phyloP scores from a whole-genome alignment of 2,797 vertebrate genomes.

The Gadopsis marmoratus region DNA sequence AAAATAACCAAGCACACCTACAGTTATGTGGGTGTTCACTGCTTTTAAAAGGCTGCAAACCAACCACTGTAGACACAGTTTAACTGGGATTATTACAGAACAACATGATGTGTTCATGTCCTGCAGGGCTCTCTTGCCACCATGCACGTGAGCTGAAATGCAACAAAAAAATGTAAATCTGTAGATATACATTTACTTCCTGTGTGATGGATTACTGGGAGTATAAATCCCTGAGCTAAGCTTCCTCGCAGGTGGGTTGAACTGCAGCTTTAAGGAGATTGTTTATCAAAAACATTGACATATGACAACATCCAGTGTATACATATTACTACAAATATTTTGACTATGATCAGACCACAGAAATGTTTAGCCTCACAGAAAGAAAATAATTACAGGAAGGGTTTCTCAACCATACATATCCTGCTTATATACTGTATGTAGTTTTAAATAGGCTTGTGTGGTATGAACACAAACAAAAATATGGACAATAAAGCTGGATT shows the following conservation, averaged over 20 bases:
- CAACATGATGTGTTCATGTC: constrained; percentile 3
- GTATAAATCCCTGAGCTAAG: constrained; percentile 59
- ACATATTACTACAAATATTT: neutral
- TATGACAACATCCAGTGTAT: constrained; percentile 17
- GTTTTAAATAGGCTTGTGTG: neutral
- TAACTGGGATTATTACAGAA: neutral
- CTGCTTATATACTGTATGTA: neutral
- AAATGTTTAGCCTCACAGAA: neutral
- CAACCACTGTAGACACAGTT: neutral
- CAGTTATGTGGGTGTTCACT: constrained; percentile 9
- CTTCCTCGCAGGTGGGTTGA: constrained; percentile 28
- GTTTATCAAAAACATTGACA: constrained; percentile 40
- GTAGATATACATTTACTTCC: constrained; percentile 45
- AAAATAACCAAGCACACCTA: constrained; percentile 11
- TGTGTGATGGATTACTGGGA: constrained; percentile 39
- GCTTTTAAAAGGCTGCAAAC: neutral
- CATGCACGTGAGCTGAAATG: constrained; percentile 25
- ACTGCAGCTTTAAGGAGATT: constrained; percentile 34
- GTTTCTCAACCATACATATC: neutral
- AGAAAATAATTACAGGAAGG: constrained; percentile 17
- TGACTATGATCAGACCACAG: neutral
- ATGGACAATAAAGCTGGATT: neutral
- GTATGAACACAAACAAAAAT: neutral
- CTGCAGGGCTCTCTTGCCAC: constrained; percentile 3
- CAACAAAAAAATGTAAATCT: constrained; percentile 42